These are phyloP conservation scores for Tortricodes alternella DNA, from an alignment of 2,888 invertebrate species.

Conservation along the genomic window DNA sequence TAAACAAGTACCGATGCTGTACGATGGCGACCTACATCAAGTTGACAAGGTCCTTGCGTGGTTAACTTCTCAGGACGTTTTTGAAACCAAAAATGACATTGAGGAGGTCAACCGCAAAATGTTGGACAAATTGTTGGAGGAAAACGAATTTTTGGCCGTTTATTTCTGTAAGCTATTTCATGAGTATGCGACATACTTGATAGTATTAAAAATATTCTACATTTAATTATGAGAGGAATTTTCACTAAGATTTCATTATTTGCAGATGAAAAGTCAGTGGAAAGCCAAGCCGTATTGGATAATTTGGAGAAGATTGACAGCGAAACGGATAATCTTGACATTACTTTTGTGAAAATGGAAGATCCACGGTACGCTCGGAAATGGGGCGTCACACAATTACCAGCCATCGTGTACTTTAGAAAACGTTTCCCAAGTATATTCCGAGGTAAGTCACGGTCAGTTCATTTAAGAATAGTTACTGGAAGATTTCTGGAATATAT, in stretches of 20 bases:
- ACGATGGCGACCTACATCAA: slow-evolving; percentile 94
- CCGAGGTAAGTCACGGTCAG: slow-evolving; percentile 84
- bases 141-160: slow-evolving; percentile 97
- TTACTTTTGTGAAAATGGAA: slow-evolving; percentile 97
- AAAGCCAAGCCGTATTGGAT: slow-evolving; percentile 91
- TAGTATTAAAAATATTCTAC: neutral
- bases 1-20: slow-evolving; percentile 90
- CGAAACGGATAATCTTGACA: slow-evolving; percentile 96
- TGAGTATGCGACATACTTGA: neutral
- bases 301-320: slow-evolving; percentile 97
- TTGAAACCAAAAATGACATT: slow-evolving; percentile 97
- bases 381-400: slow-evolving; percentile 96
- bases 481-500: neutral
- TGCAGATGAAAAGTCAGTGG: slow-evolving; percentile 91
- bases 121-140: slow-evolving; percentile 96
- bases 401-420: slow-evolving; percentile 95
- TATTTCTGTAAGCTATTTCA: slow-evolving; percentile 92
- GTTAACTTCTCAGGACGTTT: slow-evolving; percentile 96
- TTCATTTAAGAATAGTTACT: neutral
- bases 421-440: slow-evolving; percentile 96
- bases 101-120: slow-evolving; percentile 98
- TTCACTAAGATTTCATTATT: slow-evolving; percentile 38
- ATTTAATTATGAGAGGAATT: too few species aligned
- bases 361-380: slow-evolving; percentile 95
- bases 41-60: slow-evolving; percentile 93